phyloP scores from a whole-genome alignment of 2,888 invertebrate species.

The Busseola fusca region DNA sequence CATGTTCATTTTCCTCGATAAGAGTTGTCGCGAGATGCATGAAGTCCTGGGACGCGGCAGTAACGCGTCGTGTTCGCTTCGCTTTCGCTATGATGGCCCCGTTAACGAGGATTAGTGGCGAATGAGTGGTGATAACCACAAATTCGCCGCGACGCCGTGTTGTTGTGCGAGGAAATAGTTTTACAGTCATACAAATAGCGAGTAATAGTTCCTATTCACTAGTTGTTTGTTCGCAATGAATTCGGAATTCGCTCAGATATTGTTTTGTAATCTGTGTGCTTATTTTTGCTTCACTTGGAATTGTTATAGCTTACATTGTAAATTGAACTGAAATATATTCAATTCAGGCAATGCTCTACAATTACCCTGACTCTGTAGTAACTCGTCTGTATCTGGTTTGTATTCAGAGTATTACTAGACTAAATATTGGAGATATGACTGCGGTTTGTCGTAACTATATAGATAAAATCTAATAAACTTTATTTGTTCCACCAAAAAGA shows the following conservation, averaged over 20 bases:
- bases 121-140: constrained; percentile 24
- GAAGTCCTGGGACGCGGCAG: background rate
- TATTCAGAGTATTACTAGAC: background rate
- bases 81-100: background rate
- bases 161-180: constrained; percentile 17
- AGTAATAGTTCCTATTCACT: background rate
- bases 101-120: constrained; percentile 5
- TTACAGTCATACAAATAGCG: constrained; percentile 10
- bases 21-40: background rate
- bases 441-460: background rate
- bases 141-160: background rate
- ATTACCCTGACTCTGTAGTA: no score
- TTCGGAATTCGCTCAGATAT: constrained; percentile 2
- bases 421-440: background rate
- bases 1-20: constrained; percentile 6
- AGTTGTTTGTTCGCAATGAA: constrained; percentile 1
- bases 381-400: background rate
- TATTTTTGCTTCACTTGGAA: constrained; percentile 1
- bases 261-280: constrained; percentile 1
- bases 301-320: background rate
- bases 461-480: background rate
- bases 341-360: constrained; percentile 1
- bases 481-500: background rate
- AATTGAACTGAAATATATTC: constrained; percentile 1
- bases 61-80: background rate